Evolutionary conservation across 1,140 invertebrate genomes (phyloP).

Genomic region (Phthorimaea operculella): DNA sequence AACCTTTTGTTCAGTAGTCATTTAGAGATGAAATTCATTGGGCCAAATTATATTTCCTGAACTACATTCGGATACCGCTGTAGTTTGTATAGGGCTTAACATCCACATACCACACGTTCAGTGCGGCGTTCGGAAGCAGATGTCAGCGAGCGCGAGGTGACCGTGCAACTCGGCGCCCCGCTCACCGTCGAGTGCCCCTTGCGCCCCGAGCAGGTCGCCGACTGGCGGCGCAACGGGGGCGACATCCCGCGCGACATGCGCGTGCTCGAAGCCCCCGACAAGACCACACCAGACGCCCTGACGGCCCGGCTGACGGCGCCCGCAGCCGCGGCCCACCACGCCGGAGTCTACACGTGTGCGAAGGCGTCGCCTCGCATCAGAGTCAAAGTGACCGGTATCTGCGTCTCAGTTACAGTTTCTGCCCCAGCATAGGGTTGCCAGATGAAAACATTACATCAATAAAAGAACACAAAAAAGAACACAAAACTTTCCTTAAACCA

Average conservation of each 20-base stretch:
- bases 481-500: too few relatives aligned
- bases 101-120: not conserved
- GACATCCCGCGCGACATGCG: not conserved
- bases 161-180: not conserved
- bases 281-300: not conserved
- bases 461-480: too few relatives aligned
- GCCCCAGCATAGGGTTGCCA: not conserved
- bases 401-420: not conserved
- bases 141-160: not conserved
- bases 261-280: not conserved
- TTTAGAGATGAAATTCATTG: too few relatives aligned
- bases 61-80: too few relatives aligned
- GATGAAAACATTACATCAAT: too few relatives aligned
- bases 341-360: not conserved
- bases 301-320: not conserved
- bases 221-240: not conserved
- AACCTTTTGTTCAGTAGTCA: too few relatives aligned
- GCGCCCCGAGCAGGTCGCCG: not conserved
- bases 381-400: not conserved
- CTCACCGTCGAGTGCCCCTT: not conserved
- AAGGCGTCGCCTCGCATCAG: not conserved
- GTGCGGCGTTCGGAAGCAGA: not conserved
- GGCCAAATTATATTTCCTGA: too few relatives aligned
- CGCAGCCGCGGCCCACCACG: not conserved
- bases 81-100: too few relatives aligned